Base-by-base conservation (phyloP, 92 coral and sea anemone species). In the Phenganax stokvisi region DNA sequence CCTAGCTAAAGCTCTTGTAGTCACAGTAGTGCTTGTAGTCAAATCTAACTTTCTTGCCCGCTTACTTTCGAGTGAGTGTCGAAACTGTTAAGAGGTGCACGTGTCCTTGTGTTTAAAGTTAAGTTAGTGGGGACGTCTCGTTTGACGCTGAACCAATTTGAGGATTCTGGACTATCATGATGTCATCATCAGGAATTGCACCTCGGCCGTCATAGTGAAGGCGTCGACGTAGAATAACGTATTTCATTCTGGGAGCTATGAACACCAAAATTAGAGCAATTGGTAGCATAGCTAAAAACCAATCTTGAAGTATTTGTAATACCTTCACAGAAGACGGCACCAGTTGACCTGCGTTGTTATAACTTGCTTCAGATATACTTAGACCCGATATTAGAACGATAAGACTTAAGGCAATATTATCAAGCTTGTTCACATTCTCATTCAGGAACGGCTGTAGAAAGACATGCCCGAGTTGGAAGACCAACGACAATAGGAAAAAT, bases 361-460 rank as follows among this genome's bases (percentile, higher is more conserved):
- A 61, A 29, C 72, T 4, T 7, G 72, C 82, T 52, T 78, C 72
- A 8, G 72, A 53, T 12, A 78, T 30, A 47, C 54, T 20, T 17
- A 78, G 67, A 25, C 57, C 72, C 6, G 82, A 61, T 51, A 78
- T 58, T 17, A 51, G 37, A 10, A 62, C 60, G 27, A 78, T 61
- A 10, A 62, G 6, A 6, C 12, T 12, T n/a, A 78, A 55, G 7
- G 82, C 61, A 12, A 62, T 29, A 12, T n/a, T 78, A 0, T 78
- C 82, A 7, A 61, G 56, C 56, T 61, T 12, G 60, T 78, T 78
- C 12, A 52, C 82, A 0, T 12, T 62, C 8, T 37, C 10, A 27
- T 78, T 63, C 10, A 57, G 37, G 61, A 62, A 78, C 55, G 82
- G 82, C 67, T 78, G 82, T 6, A 61, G 51, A 16, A 56, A 37